Conservation (phyloP, 2,888 invertebrate species). For the Cyrtodaria siliqua region DNA sequence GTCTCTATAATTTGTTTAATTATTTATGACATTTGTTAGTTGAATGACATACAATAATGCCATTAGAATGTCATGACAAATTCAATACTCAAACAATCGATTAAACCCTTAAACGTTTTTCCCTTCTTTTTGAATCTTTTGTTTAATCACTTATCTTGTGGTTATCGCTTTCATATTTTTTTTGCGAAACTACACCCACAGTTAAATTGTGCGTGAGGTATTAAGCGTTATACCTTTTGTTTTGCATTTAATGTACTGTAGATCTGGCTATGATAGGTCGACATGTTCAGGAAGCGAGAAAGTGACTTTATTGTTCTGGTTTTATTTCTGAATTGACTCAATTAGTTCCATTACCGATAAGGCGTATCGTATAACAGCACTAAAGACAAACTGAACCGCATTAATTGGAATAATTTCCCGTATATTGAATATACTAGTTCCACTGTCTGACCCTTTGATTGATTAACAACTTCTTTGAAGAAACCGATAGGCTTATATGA, state of each 20-base stretch:
- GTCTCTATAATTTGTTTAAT: too few species aligned
- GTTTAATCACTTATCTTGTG: constrained; percentile 5
- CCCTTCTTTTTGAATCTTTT: not conserved
- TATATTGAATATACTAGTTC: constrained; percentile 32
- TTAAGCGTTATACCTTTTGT: constrained; percentile 46
- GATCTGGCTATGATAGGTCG: constrained; percentile 21
- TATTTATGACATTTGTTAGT: too few species aligned
- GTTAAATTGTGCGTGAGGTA: constrained; percentile 39
- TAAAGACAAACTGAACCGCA: constrained; percentile 33
- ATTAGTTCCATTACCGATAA: constrained; percentile 47
- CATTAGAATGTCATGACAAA: too few species aligned
- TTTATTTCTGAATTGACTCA: constrained; percentile 35
- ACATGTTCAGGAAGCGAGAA: constrained; percentile 46
- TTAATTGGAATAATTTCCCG: constrained; percentile 27
- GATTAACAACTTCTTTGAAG: constrained; percentile 36
- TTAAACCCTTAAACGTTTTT: too few species aligned
- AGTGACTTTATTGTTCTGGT: constrained; percentile 46
- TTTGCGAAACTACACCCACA: constrained; percentile 40
- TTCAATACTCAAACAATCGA: too few species aligned
- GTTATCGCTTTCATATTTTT: constrained; percentile 18
- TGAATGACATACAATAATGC: too few species aligned
- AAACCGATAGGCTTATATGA: constrained; percentile 25
- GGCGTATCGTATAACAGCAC: not conserved
- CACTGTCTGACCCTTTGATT: constrained; percentile 50
- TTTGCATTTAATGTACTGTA: constrained; percentile 41